Evolutionary conservation across 2,113 vertebrate species (phyloP).

Genomic region (Camelus bactrianus): DNA sequence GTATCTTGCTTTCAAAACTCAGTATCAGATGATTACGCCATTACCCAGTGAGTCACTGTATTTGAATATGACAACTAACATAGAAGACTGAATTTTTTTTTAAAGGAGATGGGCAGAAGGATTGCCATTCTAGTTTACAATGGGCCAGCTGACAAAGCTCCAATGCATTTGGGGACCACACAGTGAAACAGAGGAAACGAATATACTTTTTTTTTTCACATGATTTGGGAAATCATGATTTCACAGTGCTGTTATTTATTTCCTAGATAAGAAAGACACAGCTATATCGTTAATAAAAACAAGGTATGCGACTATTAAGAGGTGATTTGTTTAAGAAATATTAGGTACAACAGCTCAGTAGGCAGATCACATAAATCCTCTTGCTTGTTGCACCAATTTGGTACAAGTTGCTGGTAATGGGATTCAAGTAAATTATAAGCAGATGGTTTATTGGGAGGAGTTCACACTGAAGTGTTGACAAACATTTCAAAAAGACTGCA

Average conservation of each 20-base stretch:
- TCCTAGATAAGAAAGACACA: neutral
- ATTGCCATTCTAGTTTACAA: neutral
- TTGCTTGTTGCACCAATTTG: neutral
- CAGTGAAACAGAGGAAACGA: neutral
- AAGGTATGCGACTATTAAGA: neutral
- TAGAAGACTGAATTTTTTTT: neutral
- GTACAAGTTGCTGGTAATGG: neutral
- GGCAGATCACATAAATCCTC: constrained; percentile 2
- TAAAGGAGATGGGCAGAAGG: neutral
- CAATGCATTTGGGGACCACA: neutral
- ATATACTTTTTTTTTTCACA: neutral
- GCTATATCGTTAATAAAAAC: neutral
- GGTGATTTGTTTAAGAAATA: constrained; percentile 54
- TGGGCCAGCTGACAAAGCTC: neutral
- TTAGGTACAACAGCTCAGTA: neutral
- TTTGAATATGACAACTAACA: constrained; percentile 36
- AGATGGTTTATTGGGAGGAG: constrained; percentile 42
- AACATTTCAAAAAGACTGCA: neutral
- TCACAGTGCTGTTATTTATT: neutral
- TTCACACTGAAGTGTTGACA: constrained; percentile 51
- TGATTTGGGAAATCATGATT: neutral
- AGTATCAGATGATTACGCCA: neutral
- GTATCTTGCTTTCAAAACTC: neutral
- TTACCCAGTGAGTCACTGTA: neutral
- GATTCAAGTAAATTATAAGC: constrained; percentile 49